These are phyloP conservation scores for Apis florea DNA, from an alignment of 1,140 invertebrate species.

Conservation along the genomic window DNA sequence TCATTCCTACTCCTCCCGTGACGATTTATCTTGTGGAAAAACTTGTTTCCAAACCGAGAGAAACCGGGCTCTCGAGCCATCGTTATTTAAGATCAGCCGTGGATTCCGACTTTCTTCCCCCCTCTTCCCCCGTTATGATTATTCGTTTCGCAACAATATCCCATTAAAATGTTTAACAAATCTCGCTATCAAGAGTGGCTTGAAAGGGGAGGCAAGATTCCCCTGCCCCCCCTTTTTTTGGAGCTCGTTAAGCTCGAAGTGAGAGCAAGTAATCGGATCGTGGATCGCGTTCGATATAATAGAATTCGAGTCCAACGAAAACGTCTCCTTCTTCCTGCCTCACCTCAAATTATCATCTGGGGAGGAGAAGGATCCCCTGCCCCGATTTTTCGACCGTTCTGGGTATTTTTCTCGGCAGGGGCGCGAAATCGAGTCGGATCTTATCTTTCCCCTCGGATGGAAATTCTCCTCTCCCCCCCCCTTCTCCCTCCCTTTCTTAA, in stretches of 20 bases:
- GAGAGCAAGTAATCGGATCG: constrained; percentile 25
- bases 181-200: no score
- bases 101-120: not conserved
- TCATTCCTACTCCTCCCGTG: not conserved
- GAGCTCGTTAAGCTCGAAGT: not conserved
- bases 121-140: not conserved
- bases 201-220: no score
- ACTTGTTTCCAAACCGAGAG: not conserved
- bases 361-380: not conserved
- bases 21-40: not conserved
- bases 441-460: not conserved
- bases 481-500: not conserved
- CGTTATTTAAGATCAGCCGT: not conserved
- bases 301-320: constrained; percentile 25
- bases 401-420: no score
- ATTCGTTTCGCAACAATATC: not conserved
- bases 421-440: no score
- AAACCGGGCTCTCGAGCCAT: not conserved
- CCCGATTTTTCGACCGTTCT: not conserved
- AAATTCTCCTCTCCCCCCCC: not conserved
- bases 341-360: not conserved
- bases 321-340: constrained; percentile 1
- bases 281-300: not conserved
- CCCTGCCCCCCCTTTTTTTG: no score
- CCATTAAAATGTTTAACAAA: not conserved